phyloP scores from a whole-genome alignment of 2,888 invertebrate species.

The Torymus texanus region DNA sequence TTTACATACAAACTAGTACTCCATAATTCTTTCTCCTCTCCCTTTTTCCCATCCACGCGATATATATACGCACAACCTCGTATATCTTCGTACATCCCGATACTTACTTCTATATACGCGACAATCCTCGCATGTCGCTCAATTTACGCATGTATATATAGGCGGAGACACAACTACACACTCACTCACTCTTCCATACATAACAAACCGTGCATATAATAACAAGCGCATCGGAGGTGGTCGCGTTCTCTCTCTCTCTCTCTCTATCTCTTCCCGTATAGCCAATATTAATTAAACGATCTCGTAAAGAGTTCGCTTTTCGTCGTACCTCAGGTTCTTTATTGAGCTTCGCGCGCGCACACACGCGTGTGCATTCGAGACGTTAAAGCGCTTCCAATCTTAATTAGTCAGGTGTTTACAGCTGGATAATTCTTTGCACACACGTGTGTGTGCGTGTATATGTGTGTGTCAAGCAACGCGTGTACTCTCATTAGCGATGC shows the following conservation, averaged over 20 bases:
- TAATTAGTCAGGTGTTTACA: conserved; percentile 75
- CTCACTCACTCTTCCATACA: too few relatives aligned
- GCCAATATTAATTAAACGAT: conserved; percentile 75
- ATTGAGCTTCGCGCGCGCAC: conserved; percentile 64
- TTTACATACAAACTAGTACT: too few relatives aligned
- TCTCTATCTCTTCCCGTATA: too few relatives aligned
- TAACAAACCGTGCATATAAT: conserved; percentile 28
- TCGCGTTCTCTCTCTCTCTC: conserved; percentile 64
- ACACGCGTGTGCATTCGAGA: conserved; percentile 60
- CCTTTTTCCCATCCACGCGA: too few relatives aligned
- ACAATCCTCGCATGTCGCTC: too few relatives aligned
- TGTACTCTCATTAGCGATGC: conserved; percentile 11
- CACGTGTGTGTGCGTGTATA: neutral
- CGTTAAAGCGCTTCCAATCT: conserved; percentile 74
- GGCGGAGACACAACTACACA: neutral
- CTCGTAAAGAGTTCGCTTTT: conserved; percentile 69
- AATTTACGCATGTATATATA: neutral
- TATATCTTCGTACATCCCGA: too few relatives aligned
- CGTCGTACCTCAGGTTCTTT: conserved; percentile 72
- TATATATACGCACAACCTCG: too few relatives aligned
- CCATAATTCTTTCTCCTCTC: too few relatives aligned
- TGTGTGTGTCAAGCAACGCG: conserved; percentile 7
- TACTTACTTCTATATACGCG: too few relatives aligned
- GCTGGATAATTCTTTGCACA: conserved; percentile 68
- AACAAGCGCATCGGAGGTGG: conserved; percentile 63